Percentiles rank a stretch among this genome's conserved stretches.
Evolutionary conservation across 2,888 invertebrate genomes (phyloP).

Genomic region (Pocota personata): DNA sequence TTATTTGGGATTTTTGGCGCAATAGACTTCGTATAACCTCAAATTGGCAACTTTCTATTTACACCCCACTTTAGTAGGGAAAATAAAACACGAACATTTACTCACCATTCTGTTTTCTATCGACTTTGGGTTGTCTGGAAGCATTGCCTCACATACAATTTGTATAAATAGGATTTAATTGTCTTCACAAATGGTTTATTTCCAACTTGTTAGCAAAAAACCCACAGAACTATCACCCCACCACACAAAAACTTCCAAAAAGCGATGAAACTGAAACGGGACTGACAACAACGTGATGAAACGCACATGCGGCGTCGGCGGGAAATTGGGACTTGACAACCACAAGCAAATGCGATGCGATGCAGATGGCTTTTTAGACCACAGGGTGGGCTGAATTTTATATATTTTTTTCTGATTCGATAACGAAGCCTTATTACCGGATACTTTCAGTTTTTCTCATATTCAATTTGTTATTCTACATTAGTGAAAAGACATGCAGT

Average conservation of each 20-base stretch:
- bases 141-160: constrained; percentile 37
- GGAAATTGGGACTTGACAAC: not conserved
- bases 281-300: not conserved
- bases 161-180: not conserved
- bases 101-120: constrained; percentile 61
- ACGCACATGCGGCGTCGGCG: not conserved
- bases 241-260: not conserved
- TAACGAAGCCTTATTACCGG: too few species aligned
- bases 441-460: too few species aligned
- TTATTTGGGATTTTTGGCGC: constrained; percentile 59
- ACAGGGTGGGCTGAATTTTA: not conserved
- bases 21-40: constrained; percentile 51
- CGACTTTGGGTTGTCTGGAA: constrained; percentile 56
- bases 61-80: not conserved
- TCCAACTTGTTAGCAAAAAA: not conserved
- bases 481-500: too few species aligned
- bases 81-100: not conserved
- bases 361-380: not conserved
- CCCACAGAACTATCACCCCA: not conserved
- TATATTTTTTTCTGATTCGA: not conserved
- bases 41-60: constrained; percentile 44
- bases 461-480: too few species aligned
- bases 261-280: not conserved
- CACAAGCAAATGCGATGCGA: not conserved
- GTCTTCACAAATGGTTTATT: not conserved